Evolutionary conservation across 1,140 invertebrate genomes (phyloP), one percentile per base, ranked within the genome.

Genomic region (Dreissena rostriformis): DNA sequence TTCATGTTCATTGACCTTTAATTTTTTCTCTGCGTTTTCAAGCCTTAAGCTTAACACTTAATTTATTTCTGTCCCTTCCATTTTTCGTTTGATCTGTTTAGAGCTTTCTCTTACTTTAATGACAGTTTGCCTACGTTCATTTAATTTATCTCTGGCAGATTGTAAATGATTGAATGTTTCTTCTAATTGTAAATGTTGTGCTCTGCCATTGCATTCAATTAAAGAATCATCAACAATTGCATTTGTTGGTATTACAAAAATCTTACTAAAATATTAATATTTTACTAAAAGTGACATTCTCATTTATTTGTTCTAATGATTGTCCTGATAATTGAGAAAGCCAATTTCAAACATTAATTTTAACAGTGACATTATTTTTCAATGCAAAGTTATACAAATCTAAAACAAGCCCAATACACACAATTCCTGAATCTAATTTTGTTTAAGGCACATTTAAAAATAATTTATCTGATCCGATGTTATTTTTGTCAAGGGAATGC

Each of bases 31-130:
- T 53, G 17, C 11, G 26, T 29, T 12, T 10, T 70, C 12, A 29
- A 70, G 12, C 49, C 49, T 70, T 28, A 29, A 24, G 26, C 49
- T 29, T 70, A 29, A 6, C 29, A 24, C 15, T 24, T 52, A 74
- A 53, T 10, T 53, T 74, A 53, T 55, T 74, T 74, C 52, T 74
- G 29, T 19, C 51, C 71, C 55, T 52, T 74, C 71, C 7, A 76
- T 22, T 76, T 76, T 76, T 26, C 74, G 61, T 76, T 76, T 76
- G 24, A 10, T 8, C 61, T 76, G 74, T 76, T 76, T 76, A 8
- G 55, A 76, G 61, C 29, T 61, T 76, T 76, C 74, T n/a, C 55
- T 12, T 5, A 55, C 17, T 66, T 66, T 65, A 67, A n/a, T 17
- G 22, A 78, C 26, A 19, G 11, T 78, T 49, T 57, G 12, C 19